Conservation (phyloP, 2,797 vertebrate genomes). For the Oophaga sylvatica region DNA sequence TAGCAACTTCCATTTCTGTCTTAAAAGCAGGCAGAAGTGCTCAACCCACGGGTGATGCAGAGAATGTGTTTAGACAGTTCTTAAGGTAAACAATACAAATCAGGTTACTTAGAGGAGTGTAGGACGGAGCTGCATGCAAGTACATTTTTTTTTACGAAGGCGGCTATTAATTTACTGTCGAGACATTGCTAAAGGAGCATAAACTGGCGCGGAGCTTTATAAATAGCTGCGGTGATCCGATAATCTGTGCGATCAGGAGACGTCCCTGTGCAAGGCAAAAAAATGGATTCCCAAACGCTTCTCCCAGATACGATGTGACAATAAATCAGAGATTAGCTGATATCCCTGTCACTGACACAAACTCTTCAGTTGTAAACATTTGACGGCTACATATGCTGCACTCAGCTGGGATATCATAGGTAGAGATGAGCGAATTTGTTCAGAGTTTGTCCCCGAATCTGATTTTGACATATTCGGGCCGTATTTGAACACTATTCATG, state of each 20-base stretch:
- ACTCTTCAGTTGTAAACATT: not conserved
- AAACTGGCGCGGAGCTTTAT: not conserved
- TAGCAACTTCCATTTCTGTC: not conserved
- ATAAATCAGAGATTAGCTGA: not conserved
- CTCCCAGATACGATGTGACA: not conserved
- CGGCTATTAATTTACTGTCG: not conserved
- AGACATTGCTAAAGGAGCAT: not conserved
- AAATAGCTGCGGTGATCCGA: not conserved
- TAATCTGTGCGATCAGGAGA: not conserved
- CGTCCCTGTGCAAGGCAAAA: not conserved
- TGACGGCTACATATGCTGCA: too few relatives aligned
- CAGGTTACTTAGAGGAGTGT: not conserved
- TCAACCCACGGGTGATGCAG: not conserved
- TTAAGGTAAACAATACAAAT: conserved; percentile 42
- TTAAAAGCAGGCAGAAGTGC: not conserved
- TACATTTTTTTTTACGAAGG: conserved; percentile 6
- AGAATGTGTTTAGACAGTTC: conserved; percentile 38
- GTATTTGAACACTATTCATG: too few relatives aligned
- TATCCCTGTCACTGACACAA: not conserved
- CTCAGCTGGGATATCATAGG: too few relatives aligned
- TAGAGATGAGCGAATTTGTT: too few relatives aligned
- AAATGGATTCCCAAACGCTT: not conserved
- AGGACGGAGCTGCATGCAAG: conserved; percentile 1
- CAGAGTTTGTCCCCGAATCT: too few relatives aligned
- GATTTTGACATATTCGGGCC: too few relatives aligned